A percentile compares a stretch with the other conserved stretches of the same genome.
These are phyloP conservation scores for Lucifuga dentata DNA, from an alignment of 2,113 vertebrate genomes.

Conservation along the genomic window DNA sequence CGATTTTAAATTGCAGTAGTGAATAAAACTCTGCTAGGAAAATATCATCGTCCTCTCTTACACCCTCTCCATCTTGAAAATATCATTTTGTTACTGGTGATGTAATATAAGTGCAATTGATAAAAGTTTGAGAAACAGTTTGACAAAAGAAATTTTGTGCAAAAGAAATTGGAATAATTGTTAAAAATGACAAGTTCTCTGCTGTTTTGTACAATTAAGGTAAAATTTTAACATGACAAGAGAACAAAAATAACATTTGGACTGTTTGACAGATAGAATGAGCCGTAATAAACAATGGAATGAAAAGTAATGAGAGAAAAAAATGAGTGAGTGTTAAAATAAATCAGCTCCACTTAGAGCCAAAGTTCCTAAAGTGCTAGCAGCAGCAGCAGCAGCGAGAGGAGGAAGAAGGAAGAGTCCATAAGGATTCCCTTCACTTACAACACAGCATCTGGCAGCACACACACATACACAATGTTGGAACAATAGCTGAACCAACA, in stretches of 20 bases:
- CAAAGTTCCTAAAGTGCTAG: slow-evolving; percentile 52
- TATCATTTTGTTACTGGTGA: too few relatives aligned
- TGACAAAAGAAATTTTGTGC: not conserved
- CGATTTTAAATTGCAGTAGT: too few relatives aligned
- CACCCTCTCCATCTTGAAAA: not conserved
- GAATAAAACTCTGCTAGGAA: too few relatives aligned
- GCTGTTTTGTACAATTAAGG: not conserved
- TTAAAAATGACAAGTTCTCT: not conserved
- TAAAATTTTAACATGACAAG: too few relatives aligned
- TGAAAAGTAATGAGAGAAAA: slow-evolving; percentile 6
- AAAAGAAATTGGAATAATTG: not conserved
- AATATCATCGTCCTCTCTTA: not conserved
- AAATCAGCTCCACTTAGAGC: slow-evolving; percentile 55
- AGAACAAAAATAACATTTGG: too few relatives aligned
- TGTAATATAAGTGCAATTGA: too few relatives aligned
- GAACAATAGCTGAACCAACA: slow-evolving; percentile 52
- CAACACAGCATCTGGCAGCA: slow-evolving; percentile 71
- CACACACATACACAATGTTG: slow-evolving; percentile 52
- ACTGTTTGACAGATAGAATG: slow-evolving; percentile 3
- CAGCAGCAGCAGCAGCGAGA: slow-evolving; percentile 43
- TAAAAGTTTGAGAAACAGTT: too few relatives aligned
- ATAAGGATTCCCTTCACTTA: slow-evolving; percentile 72
- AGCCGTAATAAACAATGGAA: slow-evolving; percentile 19
- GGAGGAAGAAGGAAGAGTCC: slow-evolving; percentile 54
- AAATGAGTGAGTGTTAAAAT: slow-evolving; percentile 45